Evolutionary conservation across 2,888 invertebrate genomes (phyloP), one percentile per base, ranked within the genome.

Genomic region (Ariolimax columbianus): DNA sequence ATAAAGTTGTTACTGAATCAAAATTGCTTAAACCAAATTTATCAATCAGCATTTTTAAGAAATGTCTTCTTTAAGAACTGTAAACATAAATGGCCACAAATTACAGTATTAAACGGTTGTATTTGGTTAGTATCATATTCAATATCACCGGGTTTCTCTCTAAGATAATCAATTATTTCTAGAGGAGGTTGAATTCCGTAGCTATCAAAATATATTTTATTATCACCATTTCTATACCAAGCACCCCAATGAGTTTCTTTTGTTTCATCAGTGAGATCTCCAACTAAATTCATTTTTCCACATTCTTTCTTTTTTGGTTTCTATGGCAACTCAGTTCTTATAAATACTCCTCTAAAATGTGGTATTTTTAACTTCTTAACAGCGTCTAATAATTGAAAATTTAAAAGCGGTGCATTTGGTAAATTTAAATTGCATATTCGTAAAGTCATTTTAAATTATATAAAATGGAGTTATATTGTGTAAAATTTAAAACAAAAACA

Each of bases 401-500:
- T 75, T 30, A 51, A 75, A 30, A 51, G 51, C 19, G 73, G 73
- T 51, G 47, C 40, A 40, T 72, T 72, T 40, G 72, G 72, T 72
- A 72, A 72, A 23, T 0, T 0, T 26, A 72, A 26, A 40, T 72
- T 72, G 38, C 40, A 0, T n/a, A 72, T 0, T 11, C 40, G 1
- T 72, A 40, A 40, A 72, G 9, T 40, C 75, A 55, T 55, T 70
- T 51, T 51, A 38, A 51, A 38, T 3, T 66, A 43, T 66, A 70
- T 70, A 85, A 78, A 78, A 78, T 78, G 26, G 33, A 3, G 30
- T 1, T 51, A 17, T 83, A 78, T 68, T 83, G 83, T 38, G 77
- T 83, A 19, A 83, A 84, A 78, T 84, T 78, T 70, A 68, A 77
- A 84, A 63, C 26, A 38, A 33, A 40, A 40, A 78, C 78, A 63